These are phyloP conservation scores for Drosophila fuyamai DNA, from an alignment of 1,140 invertebrate genomes.

Conservation along the genomic window DNA sequence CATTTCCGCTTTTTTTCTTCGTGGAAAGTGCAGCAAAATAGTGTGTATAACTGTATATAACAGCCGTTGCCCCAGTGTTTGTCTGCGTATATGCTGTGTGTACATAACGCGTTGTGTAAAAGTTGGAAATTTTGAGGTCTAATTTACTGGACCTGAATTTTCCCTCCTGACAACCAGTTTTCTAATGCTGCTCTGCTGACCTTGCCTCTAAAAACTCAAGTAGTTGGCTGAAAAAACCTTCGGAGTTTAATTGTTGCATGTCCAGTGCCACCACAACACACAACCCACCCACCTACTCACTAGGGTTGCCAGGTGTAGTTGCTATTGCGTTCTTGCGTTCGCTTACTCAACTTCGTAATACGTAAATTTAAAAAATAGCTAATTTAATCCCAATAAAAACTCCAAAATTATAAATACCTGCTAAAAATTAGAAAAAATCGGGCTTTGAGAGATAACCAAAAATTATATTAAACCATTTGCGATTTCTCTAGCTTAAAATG, in stretches of 20 bases:
- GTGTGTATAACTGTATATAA: slow-evolving; percentile 59
- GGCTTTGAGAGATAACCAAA: too few species aligned
- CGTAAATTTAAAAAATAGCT: too few species aligned
- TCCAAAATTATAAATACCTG: too few species aligned
- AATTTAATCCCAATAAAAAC: too few species aligned
- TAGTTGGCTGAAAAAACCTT: slow-evolving; percentile 25
- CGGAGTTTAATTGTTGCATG: slow-evolving; percentile 41
- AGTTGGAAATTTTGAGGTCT: slow-evolving; percentile 7
- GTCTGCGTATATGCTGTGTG: slow-evolving; percentile 31
- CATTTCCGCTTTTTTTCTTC: slow-evolving; percentile 14
- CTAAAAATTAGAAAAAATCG: neutral
- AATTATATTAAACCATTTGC: too few species aligned
- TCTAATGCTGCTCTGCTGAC: slow-evolving; percentile 10
- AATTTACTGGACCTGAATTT: neutral
- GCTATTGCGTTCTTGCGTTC: slow-evolving; percentile 38
- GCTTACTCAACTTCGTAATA: slow-evolving; percentile 31
- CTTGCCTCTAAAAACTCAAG: slow-evolving; percentile 18
- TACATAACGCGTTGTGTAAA: slow-evolving; percentile 55
- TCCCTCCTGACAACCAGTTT: slow-evolving; percentile 41
- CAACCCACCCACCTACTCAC: slow-evolving; percentile 6
- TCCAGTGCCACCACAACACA: slow-evolving; percentile 2
- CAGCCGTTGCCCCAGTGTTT: slow-evolving; percentile 17
- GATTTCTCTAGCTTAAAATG: too few species aligned
- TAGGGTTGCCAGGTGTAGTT: slow-evolving; percentile 39
- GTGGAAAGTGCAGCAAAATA: slow-evolving; percentile 32